Evolutionary conservation across 2,888 invertebrate species (phyloP).

Genomic region (Girardia tigrina): DNA sequence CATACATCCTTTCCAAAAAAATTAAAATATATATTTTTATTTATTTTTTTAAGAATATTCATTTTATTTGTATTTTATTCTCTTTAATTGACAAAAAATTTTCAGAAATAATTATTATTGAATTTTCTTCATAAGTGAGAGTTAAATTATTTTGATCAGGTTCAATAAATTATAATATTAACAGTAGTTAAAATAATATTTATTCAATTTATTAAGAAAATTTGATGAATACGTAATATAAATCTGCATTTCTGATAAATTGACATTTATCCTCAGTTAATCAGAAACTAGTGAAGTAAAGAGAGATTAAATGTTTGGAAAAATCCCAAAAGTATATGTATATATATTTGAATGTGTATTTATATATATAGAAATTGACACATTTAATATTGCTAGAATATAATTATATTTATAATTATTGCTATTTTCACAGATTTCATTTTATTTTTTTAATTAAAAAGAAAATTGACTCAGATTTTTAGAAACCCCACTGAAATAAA

Average conservation of each 20-base stretch:
- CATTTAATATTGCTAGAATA: neutral
- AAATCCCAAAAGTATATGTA: constrained; percentile 3
- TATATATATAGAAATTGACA: neutral
- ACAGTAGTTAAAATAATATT: neutral
- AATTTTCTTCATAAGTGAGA: too few species aligned
- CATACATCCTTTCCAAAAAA: too few species aligned
- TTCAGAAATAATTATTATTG: too few species aligned
- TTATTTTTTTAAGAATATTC: too few species aligned
- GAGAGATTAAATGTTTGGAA: constrained; percentile 1
- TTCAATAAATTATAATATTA: too few species aligned
- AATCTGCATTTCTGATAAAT: neutral
- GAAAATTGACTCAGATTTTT: neutral
- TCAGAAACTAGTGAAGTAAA: constrained; percentile 16
- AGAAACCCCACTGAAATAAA: too few species aligned
- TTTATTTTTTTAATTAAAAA: neutral
- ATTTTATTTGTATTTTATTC: too few species aligned
- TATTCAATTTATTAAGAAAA: neutral
- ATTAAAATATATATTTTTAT: too few species aligned
- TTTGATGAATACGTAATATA: neutral
- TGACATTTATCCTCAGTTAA: constrained; percentile 10
- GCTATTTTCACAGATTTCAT: neutral
- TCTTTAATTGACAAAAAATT: too few species aligned
- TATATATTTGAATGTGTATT: too few species aligned
- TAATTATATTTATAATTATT: constrained; percentile 20
- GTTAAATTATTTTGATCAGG: too few species aligned